Conservation (phyloP, 2,797 vertebrate species). For the Lutjanus campechanus region DNA sequence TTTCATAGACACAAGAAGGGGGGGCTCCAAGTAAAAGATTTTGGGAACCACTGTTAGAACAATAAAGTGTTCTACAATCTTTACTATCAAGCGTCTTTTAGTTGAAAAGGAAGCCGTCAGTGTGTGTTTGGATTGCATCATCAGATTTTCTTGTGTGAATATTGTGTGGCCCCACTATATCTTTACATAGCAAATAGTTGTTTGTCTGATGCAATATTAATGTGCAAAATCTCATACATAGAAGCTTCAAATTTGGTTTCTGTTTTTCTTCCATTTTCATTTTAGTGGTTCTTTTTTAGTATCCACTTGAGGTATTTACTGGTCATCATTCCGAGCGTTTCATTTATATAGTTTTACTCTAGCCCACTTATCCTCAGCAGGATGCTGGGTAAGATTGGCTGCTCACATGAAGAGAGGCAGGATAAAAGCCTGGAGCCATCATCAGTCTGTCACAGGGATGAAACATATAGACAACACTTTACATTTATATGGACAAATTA, state of each 20-base stretch:
- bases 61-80: too few relatives aligned
- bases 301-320: not conserved
- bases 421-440: not conserved
- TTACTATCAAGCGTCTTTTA: too few relatives aligned
- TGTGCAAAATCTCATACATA: too few relatives aligned
- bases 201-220: too few relatives aligned
- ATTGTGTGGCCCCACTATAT: too few relatives aligned
- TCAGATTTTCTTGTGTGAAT: too few relatives aligned
- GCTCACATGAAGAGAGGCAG: not conserved
- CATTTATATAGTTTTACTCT: conserved; percentile 9
- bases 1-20: too few relatives aligned
- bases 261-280: not conserved
- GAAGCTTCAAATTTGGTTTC: not conserved
- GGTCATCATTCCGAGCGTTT: not conserved
- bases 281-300: not conserved
- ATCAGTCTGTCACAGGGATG: conserved; percentile 2
- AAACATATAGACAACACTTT: not conserved
- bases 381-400: not conserved
- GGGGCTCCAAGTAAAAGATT: too few relatives aligned
- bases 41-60: too few relatives aligned
- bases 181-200: too few relatives aligned
- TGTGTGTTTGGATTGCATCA: too few relatives aligned
- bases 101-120: too few relatives aligned
- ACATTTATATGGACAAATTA: not conserved
- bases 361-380: not conserved